Conservation (phyloP, 2,113 vertebrate species). For the Pedetes capensis region DNA sequence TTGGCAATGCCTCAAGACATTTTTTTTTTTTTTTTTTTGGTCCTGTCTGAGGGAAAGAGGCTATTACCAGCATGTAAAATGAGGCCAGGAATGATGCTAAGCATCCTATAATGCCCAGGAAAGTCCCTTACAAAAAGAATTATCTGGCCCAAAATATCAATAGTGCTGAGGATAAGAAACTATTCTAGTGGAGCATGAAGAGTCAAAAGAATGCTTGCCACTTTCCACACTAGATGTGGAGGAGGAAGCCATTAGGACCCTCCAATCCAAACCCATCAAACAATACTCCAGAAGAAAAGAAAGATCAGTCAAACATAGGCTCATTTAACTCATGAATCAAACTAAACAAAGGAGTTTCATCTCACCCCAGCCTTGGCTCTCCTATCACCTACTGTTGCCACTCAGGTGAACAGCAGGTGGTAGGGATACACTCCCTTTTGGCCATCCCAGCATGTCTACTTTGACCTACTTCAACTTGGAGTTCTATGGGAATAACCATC, state of each 20-base stretch:
- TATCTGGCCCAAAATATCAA: neutral
- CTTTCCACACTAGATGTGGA: neutral
- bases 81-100: neutral
- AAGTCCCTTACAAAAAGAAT: neutral
- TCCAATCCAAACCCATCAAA: neutral
- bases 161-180: neutral
- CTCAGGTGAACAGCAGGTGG: conserved; percentile 34
- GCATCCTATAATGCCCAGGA: neutral
- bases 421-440: neutral
- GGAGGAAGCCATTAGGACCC: neutral
- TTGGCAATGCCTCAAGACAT: neutral
- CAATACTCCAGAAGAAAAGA: conserved; percentile 38
- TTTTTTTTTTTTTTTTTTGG: conserved; percentile 22
- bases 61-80: neutral
- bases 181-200: neutral
- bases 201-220: neutral
- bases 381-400: conserved; percentile 28
- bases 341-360: neutral
- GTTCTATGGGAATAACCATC: neutral
- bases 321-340: neutral
- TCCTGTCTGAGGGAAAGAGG: neutral
- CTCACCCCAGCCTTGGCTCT: neutral
- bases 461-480: conserved; percentile 52
- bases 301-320: neutral
- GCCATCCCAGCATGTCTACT: conserved; percentile 35